Percentiles rank a stretch among this genome's conserved stretches.
Evolutionary conservation across 2,113 vertebrate genomes (phyloP).

Genomic region (Clarias magur): DNA sequence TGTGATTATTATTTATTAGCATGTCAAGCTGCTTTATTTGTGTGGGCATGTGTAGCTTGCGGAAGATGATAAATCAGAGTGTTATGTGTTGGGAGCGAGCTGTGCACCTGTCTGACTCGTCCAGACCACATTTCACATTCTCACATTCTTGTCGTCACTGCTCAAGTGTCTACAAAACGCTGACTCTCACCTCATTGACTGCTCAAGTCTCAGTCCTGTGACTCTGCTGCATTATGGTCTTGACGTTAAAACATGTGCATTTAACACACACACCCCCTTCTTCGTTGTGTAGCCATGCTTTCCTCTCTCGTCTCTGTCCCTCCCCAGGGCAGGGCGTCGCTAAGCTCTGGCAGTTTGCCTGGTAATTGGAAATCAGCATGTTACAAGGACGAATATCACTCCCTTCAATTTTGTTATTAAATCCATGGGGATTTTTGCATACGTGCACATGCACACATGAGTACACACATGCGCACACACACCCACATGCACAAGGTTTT

Average conservation of each 20-base stretch:
- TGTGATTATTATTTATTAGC: conserved; percentile 15
- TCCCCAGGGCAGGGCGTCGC: background rate
- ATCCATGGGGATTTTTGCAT: background rate
- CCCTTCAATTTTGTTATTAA: background rate
- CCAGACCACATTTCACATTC: background rate
- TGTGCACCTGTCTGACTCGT: conserved; percentile 23
- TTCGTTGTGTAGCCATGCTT: background rate
- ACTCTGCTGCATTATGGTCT: background rate
- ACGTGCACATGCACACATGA: background rate
- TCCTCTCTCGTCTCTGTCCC: background rate
- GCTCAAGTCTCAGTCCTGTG: background rate
- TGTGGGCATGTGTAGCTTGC: background rate
- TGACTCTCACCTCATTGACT: background rate
- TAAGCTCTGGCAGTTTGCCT: conserved; percentile 37
- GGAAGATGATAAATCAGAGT: background rate
- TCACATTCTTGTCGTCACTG: background rate
- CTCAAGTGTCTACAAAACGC: background rate
- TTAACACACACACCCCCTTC: background rate
- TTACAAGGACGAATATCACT: conserved; percentile 6
- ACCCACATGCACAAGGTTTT: conserved; percentile 11
- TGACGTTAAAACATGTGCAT: background rate
- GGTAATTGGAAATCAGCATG: conserved; percentile 48
- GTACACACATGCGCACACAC: background rate
- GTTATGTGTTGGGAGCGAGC: background rate
- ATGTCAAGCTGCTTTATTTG: background rate